A percentile compares a stretch with the other conserved stretches of the same genome.
Conservation (phyloP, 2,113 vertebrate genomes). For the Irena cyanogastra region DNA sequence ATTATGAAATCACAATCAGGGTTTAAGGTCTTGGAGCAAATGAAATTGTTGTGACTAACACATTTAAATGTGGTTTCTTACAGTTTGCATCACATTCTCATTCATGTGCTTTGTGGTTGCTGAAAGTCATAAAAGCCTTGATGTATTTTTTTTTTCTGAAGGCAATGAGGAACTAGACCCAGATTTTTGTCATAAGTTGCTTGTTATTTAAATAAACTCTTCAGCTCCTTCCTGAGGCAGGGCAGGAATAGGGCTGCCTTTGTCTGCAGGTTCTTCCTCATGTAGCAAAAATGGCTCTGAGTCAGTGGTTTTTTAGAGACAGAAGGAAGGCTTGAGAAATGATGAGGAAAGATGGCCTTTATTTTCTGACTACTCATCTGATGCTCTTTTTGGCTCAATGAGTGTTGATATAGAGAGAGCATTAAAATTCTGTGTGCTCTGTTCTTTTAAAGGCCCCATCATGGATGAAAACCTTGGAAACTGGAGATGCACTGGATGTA, state of each 20-base stretch:
- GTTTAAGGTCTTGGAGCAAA: background rate
- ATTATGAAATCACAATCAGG: background rate
- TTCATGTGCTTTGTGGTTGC: background rate
- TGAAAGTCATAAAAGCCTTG: background rate
- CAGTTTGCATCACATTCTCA: background rate
- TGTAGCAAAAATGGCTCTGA: background rate
- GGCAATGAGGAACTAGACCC: background rate
- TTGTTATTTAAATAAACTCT: background rate
- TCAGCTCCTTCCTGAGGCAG: background rate
- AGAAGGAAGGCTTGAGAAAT: background rate
- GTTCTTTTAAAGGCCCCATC: conserved; percentile 32
- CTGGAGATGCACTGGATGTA: background rate
- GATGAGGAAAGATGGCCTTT: background rate
- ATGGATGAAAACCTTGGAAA: conserved; percentile 27
- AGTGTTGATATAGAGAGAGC: background rate
- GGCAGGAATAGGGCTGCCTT: background rate
- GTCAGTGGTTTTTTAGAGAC: background rate
- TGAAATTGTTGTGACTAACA: background rate
- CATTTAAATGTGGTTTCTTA: background rate
- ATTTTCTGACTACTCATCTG: background rate
- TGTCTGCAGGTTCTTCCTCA: background rate
- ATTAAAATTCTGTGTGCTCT: background rate
- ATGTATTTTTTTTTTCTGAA: background rate
- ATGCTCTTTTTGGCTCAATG: background rate
- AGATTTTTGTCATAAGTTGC: background rate